Conservation (phyloP, 2,888 invertebrate species). For the Rhynchonema sp. region DNA sequence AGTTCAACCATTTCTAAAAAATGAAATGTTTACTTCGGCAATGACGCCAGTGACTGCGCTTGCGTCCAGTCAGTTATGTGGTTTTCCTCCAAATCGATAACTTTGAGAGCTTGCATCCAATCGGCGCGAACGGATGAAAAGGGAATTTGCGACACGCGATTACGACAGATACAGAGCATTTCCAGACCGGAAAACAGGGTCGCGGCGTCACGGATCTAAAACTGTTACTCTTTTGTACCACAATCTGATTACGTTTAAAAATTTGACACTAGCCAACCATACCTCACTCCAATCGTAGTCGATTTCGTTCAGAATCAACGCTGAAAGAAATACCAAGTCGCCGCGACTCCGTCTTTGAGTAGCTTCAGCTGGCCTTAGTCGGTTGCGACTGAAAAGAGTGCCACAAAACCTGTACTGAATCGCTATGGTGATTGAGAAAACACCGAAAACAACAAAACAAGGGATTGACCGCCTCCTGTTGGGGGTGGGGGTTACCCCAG, state of each 20-base stretch:
- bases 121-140: neutral
- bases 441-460: neutral
- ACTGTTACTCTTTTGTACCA: neutral
- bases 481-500: no score
- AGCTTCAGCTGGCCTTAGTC: neutral
- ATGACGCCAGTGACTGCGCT: neutral
- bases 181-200: neutral
- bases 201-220: neutral
- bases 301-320: neutral
- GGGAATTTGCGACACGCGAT: neutral
- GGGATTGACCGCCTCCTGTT: neutral
- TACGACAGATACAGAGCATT: neutral
- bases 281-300: neutral
- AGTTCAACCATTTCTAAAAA: neutral
- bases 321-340: no score
- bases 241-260: neutral
- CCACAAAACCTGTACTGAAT: neutral
- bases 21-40: neutral
- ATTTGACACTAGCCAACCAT: neutral
- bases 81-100: neutral
- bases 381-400: neutral
- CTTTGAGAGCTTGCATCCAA: neutral
- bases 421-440: neutral
- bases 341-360: no score
- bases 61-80: neutral